Evolutionary conservation across 2,797 vertebrate species (phyloP).

Genomic region (Lerista edwardsae): DNA sequence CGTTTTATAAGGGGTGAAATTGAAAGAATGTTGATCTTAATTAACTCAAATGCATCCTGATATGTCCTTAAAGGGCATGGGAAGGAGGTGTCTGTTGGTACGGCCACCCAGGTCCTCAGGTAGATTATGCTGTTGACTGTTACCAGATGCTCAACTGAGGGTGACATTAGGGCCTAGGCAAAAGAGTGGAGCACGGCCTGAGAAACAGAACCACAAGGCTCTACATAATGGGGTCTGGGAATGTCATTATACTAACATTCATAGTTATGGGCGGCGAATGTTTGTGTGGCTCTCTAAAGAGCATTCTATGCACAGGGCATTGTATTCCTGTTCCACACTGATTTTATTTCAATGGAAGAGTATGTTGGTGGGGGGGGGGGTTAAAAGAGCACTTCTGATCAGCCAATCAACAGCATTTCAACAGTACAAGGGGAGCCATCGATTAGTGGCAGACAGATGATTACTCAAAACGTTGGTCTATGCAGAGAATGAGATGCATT

Average conservation of each 20-base stretch:
- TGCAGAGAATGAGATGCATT: no score
- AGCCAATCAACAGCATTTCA: not conserved
- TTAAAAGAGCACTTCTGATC: not conserved
- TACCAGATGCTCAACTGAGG: slow-evolving; percentile 44
- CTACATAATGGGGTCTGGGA: not conserved
- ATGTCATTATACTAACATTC: not conserved
- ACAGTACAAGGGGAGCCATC: not conserved
- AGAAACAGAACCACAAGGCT: slow-evolving; percentile 28
- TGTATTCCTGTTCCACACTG: not conserved
- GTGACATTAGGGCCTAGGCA: slow-evolving; percentile 42
- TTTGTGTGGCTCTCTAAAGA: slow-evolving; percentile 28
- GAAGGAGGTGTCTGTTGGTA: slow-evolving; percentile 47
- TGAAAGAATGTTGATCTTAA: slow-evolving; percentile 64
- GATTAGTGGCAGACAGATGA: not conserved
- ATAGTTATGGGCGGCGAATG: not conserved
- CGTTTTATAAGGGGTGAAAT: slow-evolving; percentile 55
- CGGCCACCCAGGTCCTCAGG: slow-evolving; percentile 50
- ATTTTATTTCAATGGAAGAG: not conserved
- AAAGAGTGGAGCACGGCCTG: not conserved
- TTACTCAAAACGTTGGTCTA: not conserved
- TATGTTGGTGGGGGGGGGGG: no score
- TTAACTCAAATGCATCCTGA: slow-evolving; percentile 54
- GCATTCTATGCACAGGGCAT: not conserved
- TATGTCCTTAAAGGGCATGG: slow-evolving; percentile 48
- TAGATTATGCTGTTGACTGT: slow-evolving; percentile 57